Conservation (phyloP, 2,888 invertebrate genomes). For the Labia minor region DNA sequence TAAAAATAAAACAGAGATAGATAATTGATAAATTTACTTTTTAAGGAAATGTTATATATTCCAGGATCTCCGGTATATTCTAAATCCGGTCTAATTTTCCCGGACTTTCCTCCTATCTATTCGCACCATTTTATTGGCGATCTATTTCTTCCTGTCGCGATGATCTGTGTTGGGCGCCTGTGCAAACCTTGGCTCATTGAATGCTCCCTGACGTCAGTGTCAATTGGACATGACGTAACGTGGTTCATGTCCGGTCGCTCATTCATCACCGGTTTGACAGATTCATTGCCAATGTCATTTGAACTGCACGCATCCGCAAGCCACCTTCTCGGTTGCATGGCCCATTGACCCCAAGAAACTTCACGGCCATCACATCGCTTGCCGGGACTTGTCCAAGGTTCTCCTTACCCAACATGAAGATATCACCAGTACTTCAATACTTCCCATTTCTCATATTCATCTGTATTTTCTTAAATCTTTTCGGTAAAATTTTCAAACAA, state of each 20-base stretch:
- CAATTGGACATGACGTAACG: neutral
- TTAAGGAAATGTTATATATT: too few relatives aligned
- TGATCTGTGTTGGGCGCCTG: too few relatives aligned
- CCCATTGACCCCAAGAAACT: slow-evolving; percentile 3
- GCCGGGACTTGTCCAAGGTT: neutral
- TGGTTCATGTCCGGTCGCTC: neutral
- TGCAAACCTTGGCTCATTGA: too few relatives aligned
- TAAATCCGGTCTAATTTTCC: too few relatives aligned
- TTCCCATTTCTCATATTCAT: neutral
- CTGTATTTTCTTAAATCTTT: neutral
- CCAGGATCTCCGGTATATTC: too few relatives aligned
- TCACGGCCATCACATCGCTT: neutral
- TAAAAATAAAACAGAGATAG: too few relatives aligned
- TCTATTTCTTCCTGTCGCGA: too few relatives aligned
- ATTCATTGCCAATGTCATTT: neutral
- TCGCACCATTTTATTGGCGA: too few relatives aligned
- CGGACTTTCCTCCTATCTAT: too few relatives aligned
- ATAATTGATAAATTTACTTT: too few relatives aligned
- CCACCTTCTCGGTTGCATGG: neutral
- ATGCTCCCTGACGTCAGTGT: neutral
- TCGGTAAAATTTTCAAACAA: neutral
- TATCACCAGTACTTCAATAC: neutral
- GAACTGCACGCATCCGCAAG: neutral
- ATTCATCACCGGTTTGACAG: neutral
- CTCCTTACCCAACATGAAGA: neutral